phyloP scores from a whole-genome alignment of 2,888 invertebrate genomes.

The Caenorhabditis imperialis region DNA sequence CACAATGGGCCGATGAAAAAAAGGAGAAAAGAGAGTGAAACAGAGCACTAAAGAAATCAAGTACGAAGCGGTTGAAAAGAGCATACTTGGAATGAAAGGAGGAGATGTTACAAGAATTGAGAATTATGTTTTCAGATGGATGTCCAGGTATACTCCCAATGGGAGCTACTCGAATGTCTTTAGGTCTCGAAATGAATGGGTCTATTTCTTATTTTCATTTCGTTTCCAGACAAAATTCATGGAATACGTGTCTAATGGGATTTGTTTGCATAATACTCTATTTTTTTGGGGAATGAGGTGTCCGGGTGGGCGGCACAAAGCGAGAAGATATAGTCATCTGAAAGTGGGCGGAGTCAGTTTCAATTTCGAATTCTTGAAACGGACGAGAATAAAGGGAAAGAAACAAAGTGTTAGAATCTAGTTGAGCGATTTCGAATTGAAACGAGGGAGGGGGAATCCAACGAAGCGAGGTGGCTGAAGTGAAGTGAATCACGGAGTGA shows the following conservation, averaged over 20 bases:
- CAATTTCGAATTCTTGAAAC: constrained; percentile 8
- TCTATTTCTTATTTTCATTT: constrained; percentile 1
- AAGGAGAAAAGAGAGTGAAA: too few relatives aligned
- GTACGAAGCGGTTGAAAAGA: too few relatives aligned
- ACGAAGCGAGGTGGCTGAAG: constrained; percentile 2
- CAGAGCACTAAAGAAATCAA: too few relatives aligned
- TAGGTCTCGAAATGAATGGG: constrained; percentile 1
- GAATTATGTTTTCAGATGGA: too few relatives aligned
- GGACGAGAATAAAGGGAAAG: background rate
- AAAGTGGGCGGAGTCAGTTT: background rate
- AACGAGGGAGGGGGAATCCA: background rate
- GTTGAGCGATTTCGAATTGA: constrained; percentile 26
- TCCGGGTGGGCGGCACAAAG: too few relatives aligned
- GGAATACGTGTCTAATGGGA: constrained; percentile 4
- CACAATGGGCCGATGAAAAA: too few relatives aligned
- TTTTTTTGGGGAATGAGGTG: background rate
- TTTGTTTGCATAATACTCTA: constrained; percentile 9
- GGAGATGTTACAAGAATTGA: too few relatives aligned
- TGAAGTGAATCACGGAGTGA: background rate
- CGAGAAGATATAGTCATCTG: too few relatives aligned
- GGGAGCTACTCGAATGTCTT: too few relatives aligned
- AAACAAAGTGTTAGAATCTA: constrained; percentile 3
- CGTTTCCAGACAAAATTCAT: constrained; percentile 10
- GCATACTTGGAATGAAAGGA: too few relatives aligned
- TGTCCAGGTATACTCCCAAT: too few relatives aligned